Conservation (phyloP, 2,888 invertebrate genomes). For the Melanostoma scalare region DNA sequence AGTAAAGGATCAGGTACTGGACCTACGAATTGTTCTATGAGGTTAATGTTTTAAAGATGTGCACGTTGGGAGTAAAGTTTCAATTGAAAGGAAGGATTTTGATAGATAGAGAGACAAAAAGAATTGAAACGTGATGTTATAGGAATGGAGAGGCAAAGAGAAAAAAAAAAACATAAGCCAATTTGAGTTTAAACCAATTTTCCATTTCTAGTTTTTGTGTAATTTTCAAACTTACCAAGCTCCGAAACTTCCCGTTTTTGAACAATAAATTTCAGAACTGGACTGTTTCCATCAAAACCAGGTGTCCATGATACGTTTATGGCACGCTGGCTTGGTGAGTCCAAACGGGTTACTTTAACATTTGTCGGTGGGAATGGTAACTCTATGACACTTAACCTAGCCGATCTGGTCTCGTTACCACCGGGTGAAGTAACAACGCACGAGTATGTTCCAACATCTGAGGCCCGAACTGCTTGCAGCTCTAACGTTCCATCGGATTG, state of each 20-base stretch:
- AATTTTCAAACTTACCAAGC: constrained; percentile 85
- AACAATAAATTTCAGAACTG: constrained; percentile 94
- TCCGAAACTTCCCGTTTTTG: constrained; percentile 95
- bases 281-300: constrained; percentile 98
- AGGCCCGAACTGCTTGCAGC: constrained; percentile 93
- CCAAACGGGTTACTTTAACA: constrained; percentile 88
- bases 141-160: constrained; percentile 57
- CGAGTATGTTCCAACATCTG: constrained; percentile 96
- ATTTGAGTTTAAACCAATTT: constrained; percentile 65
- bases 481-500: constrained; percentile 92
- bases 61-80: constrained; percentile 40
- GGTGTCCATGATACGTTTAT: constrained; percentile 97
- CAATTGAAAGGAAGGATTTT: constrained; percentile 25
- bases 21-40: constrained; percentile 85
- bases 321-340: constrained; percentile 87
- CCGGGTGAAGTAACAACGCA: constrained; percentile 94
- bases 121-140: constrained; percentile 36
- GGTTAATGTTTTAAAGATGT: constrained; percentile 77
- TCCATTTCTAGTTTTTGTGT: background rate
- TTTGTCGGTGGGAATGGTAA: constrained; percentile 96
- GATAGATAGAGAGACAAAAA: constrained; percentile 20
- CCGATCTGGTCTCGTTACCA: constrained; percentile 95
- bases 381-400: constrained; percentile 94
- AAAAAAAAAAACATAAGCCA: constrained; percentile 71
- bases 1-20: constrained; percentile 92